Evolutionary conservation across 2,888 invertebrate genomes (phyloP).

Genomic region (Hyposoter didymator): DNA sequence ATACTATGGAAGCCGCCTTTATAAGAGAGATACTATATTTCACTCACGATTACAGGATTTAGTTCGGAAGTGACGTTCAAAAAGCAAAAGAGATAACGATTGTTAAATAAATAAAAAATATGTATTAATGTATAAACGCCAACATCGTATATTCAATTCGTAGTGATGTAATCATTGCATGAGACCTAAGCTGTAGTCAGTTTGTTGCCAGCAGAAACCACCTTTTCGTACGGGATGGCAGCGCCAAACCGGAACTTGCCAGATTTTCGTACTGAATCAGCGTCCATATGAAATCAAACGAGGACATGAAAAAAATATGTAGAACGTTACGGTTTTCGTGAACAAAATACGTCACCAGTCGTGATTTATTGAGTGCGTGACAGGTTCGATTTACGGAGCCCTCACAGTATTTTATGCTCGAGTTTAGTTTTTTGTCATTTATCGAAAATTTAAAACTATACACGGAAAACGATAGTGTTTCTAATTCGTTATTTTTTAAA

Average conservation of each 20-base stretch:
- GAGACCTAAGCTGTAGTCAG: neutral
- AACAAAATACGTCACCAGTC: too few species aligned
- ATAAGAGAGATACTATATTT: constrained; percentile 22
- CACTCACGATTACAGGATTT: constrained; percentile 37
- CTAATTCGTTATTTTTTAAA: too few species aligned
- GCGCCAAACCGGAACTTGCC: neutral
- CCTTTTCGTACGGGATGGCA: neutral
- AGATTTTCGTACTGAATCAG: neutral
- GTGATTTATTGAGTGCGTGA: too few species aligned
- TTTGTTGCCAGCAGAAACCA: neutral
- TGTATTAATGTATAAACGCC: constrained; percentile 65
- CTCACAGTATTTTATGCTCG: too few species aligned
- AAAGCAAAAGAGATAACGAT: constrained; percentile 55
- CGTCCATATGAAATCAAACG: neutral
- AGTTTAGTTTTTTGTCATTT: too few species aligned
- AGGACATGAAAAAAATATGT: neutral
- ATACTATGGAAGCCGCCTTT: constrained; percentile 34
- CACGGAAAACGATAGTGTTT: too few species aligned
- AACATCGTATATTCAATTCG: constrained; percentile 40
- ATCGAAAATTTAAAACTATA: too few species aligned
- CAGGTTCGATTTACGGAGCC: too few species aligned
- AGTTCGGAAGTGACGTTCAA: constrained; percentile 48
- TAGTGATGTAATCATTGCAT: constrained; percentile 28
- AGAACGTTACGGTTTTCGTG: neutral
- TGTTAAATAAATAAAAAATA: constrained; percentile 64